Percentiles rank a stretch among this genome's conserved stretches.
Evolutionary conservation across 2,797 vertebrate species (phyloP).

Genomic region (Microchirus variegatus): DNA sequence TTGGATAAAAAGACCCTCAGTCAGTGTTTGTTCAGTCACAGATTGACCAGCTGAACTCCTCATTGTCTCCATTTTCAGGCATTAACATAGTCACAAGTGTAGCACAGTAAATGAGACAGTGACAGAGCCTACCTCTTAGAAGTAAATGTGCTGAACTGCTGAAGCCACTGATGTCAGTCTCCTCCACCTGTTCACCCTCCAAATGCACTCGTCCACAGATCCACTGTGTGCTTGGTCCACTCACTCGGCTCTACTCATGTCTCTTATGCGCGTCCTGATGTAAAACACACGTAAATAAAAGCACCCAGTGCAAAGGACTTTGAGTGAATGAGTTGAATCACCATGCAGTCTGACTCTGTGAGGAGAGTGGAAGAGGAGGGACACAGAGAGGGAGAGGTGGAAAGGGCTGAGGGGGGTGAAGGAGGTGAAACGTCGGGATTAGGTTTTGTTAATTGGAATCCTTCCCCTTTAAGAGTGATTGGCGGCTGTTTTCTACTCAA

Average conservation of each 20-base stretch:
- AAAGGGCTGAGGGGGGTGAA: slow-evolving; percentile 61
- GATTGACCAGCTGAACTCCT: too few species aligned
- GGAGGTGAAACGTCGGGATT: slow-evolving; percentile 87
- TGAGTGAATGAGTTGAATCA: slow-evolving; percentile 32
- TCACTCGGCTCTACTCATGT: slow-evolving; percentile 44
- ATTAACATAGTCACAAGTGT: too few species aligned
- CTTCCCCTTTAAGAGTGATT: slow-evolving; percentile 93
- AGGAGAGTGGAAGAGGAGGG: slow-evolving; percentile 61
- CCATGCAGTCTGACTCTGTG: slow-evolving; percentile 42
- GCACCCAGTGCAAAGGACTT: slow-evolving; percentile 2
- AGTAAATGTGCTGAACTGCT: slow-evolving; percentile 38
- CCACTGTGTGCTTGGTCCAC: slow-evolving; percentile 21
- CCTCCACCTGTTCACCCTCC: slow-evolving; percentile 71
- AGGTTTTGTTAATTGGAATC: slow-evolving; percentile 89
- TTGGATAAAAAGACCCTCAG: too few species aligned
- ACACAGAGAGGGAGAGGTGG: slow-evolving; percentile 54
- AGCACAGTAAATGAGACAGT: neutral
- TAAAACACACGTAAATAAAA: slow-evolving; percentile 12
- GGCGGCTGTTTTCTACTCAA: slow-evolving; percentile 87
- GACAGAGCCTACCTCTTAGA: slow-evolving; percentile 62
- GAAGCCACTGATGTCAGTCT: slow-evolving; percentile 57
- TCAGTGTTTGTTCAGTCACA: too few species aligned
- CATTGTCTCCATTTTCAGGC: too few species aligned
- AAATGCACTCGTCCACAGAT: slow-evolving; percentile 54
- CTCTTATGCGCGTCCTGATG: slow-evolving; percentile 20